phyloP scores from a whole-genome alignment of 2,888 invertebrate genomes.

The Drosophila stalkeri region DNA sequence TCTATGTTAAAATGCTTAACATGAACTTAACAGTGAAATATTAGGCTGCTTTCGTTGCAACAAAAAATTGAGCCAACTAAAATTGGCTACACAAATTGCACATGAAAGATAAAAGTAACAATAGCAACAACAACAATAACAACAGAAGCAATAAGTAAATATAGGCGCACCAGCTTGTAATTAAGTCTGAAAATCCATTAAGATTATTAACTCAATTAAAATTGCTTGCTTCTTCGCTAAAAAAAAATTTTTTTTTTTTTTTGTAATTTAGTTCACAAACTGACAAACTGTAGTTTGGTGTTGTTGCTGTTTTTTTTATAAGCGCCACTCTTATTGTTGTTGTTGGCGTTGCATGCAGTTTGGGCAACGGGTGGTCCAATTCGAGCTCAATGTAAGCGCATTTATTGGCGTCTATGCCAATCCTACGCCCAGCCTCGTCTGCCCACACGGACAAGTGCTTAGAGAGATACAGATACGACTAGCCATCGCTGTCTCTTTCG shows the following conservation, averaged over 20 bases:
- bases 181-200: slow-evolving; percentile 72
- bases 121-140: slow-evolving; percentile 6
- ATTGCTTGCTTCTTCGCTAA: slow-evolving; percentile 60
- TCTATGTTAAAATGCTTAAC: neutral
- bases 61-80: slow-evolving; percentile 32
- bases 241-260: slow-evolving; percentile 30
- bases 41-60: neutral
- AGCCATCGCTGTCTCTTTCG: neutral
- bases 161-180: slow-evolving; percentile 51
- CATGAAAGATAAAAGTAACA: slow-evolving; percentile 4
- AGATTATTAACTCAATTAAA: slow-evolving; percentile 77
- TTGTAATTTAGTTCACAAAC: slow-evolving; percentile 63
- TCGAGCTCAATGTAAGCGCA: slow-evolving; percentile 61
- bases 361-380: slow-evolving; percentile 71
- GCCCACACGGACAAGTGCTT: slow-evolving; percentile 71
- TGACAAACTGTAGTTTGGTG: slow-evolving; percentile 1
- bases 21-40: slow-evolving; percentile 9
- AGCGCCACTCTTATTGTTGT: slow-evolving; percentile 59
- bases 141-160: slow-evolving; percentile 16
- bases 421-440: slow-evolving; percentile 68
- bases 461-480: slow-evolving; percentile 39
- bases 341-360: slow-evolving; percentile 55
- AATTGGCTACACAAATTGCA: slow-evolving; percentile 7
- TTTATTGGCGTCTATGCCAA: slow-evolving; percentile 56
- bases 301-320: slow-evolving; percentile 18